Conservation (phyloP, 2,113 vertebrate species). For the Psophia crepitans region DNA sequence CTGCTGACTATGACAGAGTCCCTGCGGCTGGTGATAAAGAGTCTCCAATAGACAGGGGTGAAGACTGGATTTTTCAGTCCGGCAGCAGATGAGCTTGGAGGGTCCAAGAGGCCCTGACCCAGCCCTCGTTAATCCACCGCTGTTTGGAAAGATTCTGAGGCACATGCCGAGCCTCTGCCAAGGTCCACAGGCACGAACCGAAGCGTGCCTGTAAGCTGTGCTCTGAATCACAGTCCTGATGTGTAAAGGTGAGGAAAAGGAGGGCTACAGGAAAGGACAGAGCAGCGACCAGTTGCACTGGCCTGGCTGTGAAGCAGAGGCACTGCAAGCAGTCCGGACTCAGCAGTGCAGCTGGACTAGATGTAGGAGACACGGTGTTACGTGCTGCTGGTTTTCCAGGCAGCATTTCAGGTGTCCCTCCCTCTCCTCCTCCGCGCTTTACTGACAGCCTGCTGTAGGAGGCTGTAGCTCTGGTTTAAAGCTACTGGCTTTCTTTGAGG, state of each 20-base stretch:
- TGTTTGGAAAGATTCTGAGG: not conserved
- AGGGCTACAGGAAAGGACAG: not conserved
- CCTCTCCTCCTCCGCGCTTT: not conserved
- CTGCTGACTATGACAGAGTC: not conserved
- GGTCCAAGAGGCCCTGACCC: not conserved
- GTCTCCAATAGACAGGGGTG: accelerated
- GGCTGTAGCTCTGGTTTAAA: not conserved
- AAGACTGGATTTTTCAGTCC: not conserved
- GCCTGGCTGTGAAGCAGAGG: not conserved
- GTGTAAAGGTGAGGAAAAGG: not conserved
- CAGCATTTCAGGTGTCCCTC: not conserved
- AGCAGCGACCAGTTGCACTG: not conserved
- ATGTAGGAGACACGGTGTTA: accelerated
- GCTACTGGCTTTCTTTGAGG: not conserved
- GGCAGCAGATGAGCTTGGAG: not conserved
- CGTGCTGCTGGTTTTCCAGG: not conserved
- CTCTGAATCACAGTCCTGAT: not conserved
- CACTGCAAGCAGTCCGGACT: not conserved
- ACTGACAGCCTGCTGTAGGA: not conserved
- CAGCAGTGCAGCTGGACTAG: accelerated
- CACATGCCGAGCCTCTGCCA: not conserved
- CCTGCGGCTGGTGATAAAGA: not conserved
- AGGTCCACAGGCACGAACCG: not conserved
- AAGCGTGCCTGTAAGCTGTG: not conserved
- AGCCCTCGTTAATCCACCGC: not conserved